Percentiles rank a stretch among this genome's conserved stretches.
Conservation (phyloP, 1,140 invertebrate genomes). For the Magallana angulata region DNA sequence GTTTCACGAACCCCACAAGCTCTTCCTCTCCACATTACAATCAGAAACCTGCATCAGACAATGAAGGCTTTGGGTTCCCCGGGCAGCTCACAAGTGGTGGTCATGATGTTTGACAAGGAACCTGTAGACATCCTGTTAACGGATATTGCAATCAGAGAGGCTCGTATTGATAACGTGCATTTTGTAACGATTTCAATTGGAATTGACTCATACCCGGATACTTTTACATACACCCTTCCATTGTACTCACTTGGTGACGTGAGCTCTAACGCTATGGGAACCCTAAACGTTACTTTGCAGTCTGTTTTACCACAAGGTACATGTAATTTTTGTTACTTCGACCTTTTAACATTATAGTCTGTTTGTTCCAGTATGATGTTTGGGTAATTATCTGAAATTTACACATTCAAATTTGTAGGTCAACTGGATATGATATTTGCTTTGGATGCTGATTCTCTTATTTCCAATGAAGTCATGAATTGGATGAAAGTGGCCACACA, state of each 20-base stretch:
- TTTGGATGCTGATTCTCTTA: neutral
- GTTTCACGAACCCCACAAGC: neutral
- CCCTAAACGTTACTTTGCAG: neutral
- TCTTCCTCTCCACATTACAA: neutral
- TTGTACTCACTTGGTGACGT: neutral
- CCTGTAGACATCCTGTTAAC: neutral
- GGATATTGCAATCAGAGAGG: neutral
- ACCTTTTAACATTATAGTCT: neutral
- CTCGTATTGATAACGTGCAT: neutral
- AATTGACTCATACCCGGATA: slow-evolving; percentile 13
- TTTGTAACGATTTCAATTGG: slow-evolving; percentile 8
- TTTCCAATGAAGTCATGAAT: neutral
- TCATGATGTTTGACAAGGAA: slow-evolving; percentile 27
- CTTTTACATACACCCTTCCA: neutral
- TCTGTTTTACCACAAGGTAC: slow-evolving; percentile 11
- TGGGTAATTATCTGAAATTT: neutral
- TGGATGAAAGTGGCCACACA: slow-evolving; percentile 15
- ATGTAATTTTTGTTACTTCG: neutral
- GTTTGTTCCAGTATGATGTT: neutral
- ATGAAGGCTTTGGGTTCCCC: neutral
- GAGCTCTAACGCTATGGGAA: neutral
- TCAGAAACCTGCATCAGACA: neutral
- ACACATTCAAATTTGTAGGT: neutral
- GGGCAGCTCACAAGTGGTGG: neutral
- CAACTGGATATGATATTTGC: neutral